Evolutionary conservation across 2,888 invertebrate genomes (phyloP).

Genomic region (Lasioglossum morio): DNA sequence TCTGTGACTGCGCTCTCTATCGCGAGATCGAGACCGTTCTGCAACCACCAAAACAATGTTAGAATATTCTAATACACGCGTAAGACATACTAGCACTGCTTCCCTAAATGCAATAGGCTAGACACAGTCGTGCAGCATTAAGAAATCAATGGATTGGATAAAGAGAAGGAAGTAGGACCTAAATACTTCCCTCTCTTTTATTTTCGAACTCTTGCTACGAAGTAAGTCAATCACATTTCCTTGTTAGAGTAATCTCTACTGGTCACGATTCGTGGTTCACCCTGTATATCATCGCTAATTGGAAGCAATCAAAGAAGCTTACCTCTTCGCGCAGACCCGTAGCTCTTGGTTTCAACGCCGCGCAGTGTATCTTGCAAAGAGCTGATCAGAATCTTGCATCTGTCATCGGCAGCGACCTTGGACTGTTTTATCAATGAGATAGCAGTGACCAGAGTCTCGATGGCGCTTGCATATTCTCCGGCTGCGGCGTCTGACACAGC

Average conservation of each 20-base stretch:
- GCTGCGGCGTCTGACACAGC: constrained; percentile 99
- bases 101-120: not conserved
- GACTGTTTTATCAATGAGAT: constrained; percentile 99
- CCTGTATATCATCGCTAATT: no score
- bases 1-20: constrained; percentile 85
- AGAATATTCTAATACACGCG: not conserved
- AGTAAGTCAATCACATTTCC: no score
- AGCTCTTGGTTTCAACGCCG: constrained; percentile 99
- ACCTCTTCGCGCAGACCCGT: constrained; percentile 91
- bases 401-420: constrained; percentile 96
- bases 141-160: not conserved
- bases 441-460: constrained; percentile 99
- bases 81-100: not conserved
- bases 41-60: constrained; percentile 52
- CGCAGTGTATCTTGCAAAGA: constrained; percentile 98
- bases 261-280: no score
- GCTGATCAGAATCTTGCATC: constrained; percentile 98
- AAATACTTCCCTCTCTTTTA: no score
- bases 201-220: no score
- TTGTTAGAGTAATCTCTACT: no score
- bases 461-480: constrained; percentile 98
- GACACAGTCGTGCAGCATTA: not conserved
- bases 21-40: constrained; percentile 86
- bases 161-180: no score
- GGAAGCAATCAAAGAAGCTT: constrained; percentile 40